Evolutionary conservation across 2,888 invertebrate species (phyloP).

Genomic region (Hyposoter didymator): DNA sequence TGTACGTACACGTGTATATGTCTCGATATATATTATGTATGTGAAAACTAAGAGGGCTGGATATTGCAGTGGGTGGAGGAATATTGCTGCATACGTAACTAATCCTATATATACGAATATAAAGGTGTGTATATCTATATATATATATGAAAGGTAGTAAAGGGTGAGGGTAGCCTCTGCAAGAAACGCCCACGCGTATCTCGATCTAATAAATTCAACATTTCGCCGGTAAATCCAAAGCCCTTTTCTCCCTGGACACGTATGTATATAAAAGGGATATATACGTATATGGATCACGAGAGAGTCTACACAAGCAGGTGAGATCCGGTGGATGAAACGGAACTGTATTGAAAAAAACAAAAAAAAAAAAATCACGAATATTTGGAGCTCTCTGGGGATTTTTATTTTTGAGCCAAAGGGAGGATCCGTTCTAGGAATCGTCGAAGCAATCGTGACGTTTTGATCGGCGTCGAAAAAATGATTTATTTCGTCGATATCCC

Average conservation of each 20-base stretch:
- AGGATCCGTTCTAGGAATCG: slow-evolving; percentile 77
- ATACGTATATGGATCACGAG: slow-evolving; percentile 4
- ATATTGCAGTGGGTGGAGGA: slow-evolving; percentile 76
- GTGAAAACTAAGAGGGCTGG: slow-evolving; percentile 68
- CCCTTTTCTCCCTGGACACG: background rate
- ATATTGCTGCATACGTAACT: slow-evolving; percentile 71
- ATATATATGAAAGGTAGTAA: slow-evolving; percentile 8
- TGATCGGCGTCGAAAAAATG: slow-evolving; percentile 75
- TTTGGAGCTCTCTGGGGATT: slow-evolving; percentile 15
- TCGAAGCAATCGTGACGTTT: slow-evolving; percentile 74
- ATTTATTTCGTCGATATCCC: slow-evolving; percentile 68
- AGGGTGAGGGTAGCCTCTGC: slow-evolving; percentile 71
- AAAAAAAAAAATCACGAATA: slow-evolving; percentile 29
- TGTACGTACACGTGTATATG: background rate
- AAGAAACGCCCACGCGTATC: slow-evolving; percentile 83
- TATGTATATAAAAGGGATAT: slow-evolving; percentile 5
- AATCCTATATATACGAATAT: slow-evolving; percentile 36
- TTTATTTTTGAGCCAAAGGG: slow-evolving; percentile 23
- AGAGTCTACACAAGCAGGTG: slow-evolving; percentile 55
- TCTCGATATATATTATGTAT: slow-evolving; percentile 5
- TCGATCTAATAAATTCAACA: slow-evolving; percentile 84
- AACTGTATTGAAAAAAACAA: background rate
- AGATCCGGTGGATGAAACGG: slow-evolving; percentile 51
- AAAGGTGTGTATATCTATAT: background rate
- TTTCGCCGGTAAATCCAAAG: slow-evolving; percentile 74